These are phyloP conservation scores for Holotrichia oblita DNA, from an alignment of 1,140 invertebrate genomes.

Conservation along the genomic window DNA sequence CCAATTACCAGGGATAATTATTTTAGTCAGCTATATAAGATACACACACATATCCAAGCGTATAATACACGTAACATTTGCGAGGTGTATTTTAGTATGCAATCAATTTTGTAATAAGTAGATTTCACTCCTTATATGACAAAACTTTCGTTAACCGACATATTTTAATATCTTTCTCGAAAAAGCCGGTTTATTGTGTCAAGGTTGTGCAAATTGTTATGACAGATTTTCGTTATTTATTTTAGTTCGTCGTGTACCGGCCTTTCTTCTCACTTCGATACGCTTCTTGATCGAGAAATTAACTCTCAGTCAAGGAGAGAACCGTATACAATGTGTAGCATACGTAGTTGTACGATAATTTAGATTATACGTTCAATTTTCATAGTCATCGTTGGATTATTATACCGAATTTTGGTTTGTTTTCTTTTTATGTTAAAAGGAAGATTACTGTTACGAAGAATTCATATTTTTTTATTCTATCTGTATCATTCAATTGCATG, in stretches of 20 bases:
- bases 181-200: slow-evolving; percentile 40
- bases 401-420: no score
- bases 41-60: neutral
- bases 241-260: neutral
- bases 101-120: slow-evolving; percentile 42
- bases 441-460: no score
- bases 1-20: neutral
- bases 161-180: slow-evolving; percentile 41
- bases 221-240: slow-evolving; percentile 10
- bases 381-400: no score
- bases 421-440: no score
- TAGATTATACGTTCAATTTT: no score
- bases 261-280: neutral
- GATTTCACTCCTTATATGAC: slow-evolving; percentile 42
- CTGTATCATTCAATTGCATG: no score
- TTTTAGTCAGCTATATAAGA: neutral
- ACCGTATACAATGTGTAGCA: neutral
- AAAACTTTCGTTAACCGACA: slow-evolving; percentile 42
- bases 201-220: slow-evolving; percentile 41
- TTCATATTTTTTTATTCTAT: no score
- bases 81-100: slow-evolving; percentile 3
- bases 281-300: neutral
- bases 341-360: no score
- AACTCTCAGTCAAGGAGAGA: neutral
- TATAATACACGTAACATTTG: neutral